phyloP scores from a whole-genome alignment of 2,888 invertebrate genomes.

The Eupithecia subfuscata region DNA sequence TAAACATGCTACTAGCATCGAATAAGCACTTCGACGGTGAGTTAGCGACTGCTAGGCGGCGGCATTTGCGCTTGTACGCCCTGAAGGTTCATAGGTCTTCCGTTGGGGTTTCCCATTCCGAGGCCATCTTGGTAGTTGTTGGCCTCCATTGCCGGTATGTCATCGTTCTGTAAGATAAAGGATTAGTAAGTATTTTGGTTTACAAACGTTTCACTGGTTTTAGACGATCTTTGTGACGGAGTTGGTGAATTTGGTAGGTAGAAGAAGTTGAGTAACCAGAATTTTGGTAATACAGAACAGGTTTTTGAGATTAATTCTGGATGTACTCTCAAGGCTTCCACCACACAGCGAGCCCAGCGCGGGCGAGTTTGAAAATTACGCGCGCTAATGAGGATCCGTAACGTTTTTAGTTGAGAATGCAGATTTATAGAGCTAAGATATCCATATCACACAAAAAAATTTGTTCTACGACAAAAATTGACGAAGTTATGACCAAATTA shows the following conservation, averaged over 20 bases:
- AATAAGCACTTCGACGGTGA: conserved; percentile 13
- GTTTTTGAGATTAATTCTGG: too few relatives aligned
- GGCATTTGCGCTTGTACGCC: conserved; percentile 81
- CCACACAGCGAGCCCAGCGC: too few relatives aligned
- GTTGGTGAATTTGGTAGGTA: not conserved
- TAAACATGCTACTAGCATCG: conserved; percentile 3
- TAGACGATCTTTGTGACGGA: not conserved
- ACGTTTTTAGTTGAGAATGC: too few relatives aligned
- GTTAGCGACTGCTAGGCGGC: conserved; percentile 75
- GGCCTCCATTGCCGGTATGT: conserved; percentile 89
- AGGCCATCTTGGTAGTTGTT: conserved; percentile 87
- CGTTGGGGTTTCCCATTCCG: conserved; percentile 80
- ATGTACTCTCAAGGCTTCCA: too few relatives aligned
- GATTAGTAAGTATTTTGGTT: not conserved
- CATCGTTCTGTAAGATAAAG: conserved; percentile 85
- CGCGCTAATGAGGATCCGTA: too few relatives aligned
- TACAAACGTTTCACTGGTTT: not conserved
- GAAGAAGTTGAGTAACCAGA: not conserved
- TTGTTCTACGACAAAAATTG: too few relatives aligned
- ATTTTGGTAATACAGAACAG: not conserved
- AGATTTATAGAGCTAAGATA: too few relatives aligned
- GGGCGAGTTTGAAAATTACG: too few relatives aligned
- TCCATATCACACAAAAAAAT: too few relatives aligned
- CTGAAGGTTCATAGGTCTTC: conserved; percentile 79
- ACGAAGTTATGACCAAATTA: too few relatives aligned